Percentiles rank a stretch among this genome's conserved stretches.
Evolutionary conservation across 2,113 vertebrate species (phyloP).

Genomic region (Phrynocephalus versicolor): DNA sequence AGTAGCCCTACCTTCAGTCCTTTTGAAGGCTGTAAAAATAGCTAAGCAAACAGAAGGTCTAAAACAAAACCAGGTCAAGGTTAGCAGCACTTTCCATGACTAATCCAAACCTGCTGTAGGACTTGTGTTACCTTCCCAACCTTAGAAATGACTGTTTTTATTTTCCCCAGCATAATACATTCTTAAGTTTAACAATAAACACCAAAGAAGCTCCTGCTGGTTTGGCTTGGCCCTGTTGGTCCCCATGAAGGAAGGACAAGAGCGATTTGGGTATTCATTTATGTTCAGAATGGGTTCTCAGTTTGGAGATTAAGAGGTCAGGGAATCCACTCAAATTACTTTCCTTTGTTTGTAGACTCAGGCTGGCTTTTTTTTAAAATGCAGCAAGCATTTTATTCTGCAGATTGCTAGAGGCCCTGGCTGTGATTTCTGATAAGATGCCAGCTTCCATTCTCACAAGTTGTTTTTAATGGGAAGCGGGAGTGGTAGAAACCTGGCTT

Average conservation of each 20-base stretch:
- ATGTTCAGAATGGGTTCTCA: conserved; percentile 55
- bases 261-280: conserved; percentile 61
- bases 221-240: conserved; percentile 57
- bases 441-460: conserved; percentile 26
- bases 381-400: conserved; percentile 21
- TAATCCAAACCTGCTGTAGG: not conserved
- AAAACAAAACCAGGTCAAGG: conserved; percentile 8
- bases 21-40: fast-evolving
- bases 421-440: not conserved
- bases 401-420: not conserved
- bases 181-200: conserved; percentile 63
- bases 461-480: conserved; percentile 37
- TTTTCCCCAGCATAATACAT: conserved; percentile 31
- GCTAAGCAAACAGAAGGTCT: fast-evolving
- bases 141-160: conserved; percentile 37
- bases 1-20: not conserved
- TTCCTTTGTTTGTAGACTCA: conserved; percentile 40
- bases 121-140: conserved; percentile 15
- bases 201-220: conserved; percentile 29
- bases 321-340: conserved; percentile 51
- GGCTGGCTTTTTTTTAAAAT: conserved; percentile 38
- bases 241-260: conserved; percentile 37
- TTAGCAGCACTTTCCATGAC: not conserved
- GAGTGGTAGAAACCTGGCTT: not conserved
- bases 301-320: conserved; percentile 57